Evolutionary conservation across 2,888 invertebrate species (phyloP).

Genomic region (Allophyes oxyacanthae): DNA sequence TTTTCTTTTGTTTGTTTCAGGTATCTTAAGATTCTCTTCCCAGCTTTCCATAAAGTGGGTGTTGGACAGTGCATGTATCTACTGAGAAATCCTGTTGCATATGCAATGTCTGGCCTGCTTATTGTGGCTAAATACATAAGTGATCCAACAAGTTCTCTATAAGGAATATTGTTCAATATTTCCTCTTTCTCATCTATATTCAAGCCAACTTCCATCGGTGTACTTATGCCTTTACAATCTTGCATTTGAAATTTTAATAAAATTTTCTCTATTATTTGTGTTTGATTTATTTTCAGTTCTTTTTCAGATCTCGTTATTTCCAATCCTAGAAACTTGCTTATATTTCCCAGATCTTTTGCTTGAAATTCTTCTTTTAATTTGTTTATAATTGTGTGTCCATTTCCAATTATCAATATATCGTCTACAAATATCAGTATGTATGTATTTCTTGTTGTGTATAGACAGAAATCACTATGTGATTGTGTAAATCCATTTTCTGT

Average conservation of each 20-base stretch:
- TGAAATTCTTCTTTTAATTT: conserved; percentile 2
- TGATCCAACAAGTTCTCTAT: background rate
- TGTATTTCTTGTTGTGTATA: conserved; percentile 1
- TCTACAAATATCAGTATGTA: background rate
- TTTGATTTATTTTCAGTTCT: background rate
- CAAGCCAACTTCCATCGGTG: conserved; percentile 6
- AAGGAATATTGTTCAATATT: background rate
- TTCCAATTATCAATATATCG: background rate
- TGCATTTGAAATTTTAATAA: conserved; percentile 5
- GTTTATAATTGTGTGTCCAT: background rate
- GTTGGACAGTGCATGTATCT: background rate
- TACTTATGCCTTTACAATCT: conserved; percentile 4
- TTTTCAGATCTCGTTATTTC: background rate
- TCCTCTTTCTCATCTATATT: background rate
- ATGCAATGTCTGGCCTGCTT: background rate
- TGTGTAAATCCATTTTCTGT: background rate
- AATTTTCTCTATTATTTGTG: conserved; percentile 4
- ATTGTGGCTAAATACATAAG: background rate
- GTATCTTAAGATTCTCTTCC: conserved; percentile 4
- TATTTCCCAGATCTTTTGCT: background rate
- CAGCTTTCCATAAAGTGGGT: background rate
- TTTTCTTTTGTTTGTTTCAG: conserved; percentile 1
- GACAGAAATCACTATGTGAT: conserved; percentile 5
- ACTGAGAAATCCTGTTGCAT: background rate
- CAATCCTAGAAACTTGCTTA: conserved; percentile 4